Conservation (phyloP, 2,888 invertebrate species). For the Itoplectis maculator region DNA sequence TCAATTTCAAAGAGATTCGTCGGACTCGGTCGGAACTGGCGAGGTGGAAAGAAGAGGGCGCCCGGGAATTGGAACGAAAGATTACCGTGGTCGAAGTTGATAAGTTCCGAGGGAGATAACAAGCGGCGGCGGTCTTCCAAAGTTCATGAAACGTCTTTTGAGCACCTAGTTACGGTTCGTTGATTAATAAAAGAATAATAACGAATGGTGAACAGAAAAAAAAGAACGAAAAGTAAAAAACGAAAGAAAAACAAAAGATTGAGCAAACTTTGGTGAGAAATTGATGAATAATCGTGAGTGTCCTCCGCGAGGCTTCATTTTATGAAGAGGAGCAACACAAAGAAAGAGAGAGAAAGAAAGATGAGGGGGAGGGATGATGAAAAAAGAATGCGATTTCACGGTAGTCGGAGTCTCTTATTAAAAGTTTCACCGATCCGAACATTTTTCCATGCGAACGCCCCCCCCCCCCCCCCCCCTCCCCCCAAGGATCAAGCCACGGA, state of each 20-base stretch:
- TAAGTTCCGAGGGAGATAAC: constrained; percentile 49
- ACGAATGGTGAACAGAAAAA: neutral
- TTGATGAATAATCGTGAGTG: constrained; percentile 33
- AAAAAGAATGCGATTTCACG: constrained; percentile 32
- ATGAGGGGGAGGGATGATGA: no score
- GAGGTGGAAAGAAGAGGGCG: neutral
- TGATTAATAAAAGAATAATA: constrained; percentile 17
- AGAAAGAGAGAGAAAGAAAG: neutral
- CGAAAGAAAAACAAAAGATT: constrained; percentile 8
- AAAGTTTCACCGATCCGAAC: constrained; percentile 69
- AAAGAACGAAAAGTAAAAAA: neutral
- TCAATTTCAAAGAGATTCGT: constrained; percentile 1
- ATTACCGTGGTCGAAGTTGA: constrained; percentile 20
- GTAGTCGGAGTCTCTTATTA: constrained; percentile 68
- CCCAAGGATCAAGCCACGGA: neutral
- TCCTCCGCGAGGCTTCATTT: neutral
- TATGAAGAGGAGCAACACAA: neutral
- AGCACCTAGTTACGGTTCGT: constrained; percentile 31
- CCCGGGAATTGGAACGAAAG: constrained; percentile 2
- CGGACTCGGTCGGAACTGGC: neutral
- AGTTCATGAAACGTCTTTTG: constrained; percentile 5
- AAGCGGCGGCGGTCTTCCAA: constrained; percentile 27
- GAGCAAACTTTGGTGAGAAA: neutral
- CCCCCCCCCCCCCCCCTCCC: constrained; percentile 9
- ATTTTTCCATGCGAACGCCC: constrained; percentile 38